These are phyloP conservation scores for Coturnix japonica DNA, from an alignment of 2,113 vertebrate species.

Conservation along the genomic window DNA sequence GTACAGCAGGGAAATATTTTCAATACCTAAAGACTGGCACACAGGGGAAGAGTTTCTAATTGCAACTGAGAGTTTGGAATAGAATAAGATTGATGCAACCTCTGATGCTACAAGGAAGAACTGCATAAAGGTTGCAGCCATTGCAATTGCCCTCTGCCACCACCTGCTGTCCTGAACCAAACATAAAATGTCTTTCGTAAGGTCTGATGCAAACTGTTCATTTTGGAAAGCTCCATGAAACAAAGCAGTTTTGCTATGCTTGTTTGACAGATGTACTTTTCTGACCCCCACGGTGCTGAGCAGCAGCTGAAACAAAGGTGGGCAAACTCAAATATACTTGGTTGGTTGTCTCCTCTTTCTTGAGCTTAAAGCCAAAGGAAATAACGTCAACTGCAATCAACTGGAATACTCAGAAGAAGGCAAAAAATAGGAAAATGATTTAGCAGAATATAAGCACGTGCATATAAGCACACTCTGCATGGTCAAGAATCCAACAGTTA, in stretches of 20 bases:
- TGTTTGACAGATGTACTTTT: not conserved
- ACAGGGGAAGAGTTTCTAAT: not conserved
- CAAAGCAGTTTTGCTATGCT: not conserved
- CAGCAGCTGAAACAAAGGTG: not conserved
- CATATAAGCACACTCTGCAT: not conserved
- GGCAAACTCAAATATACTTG: not conserved
- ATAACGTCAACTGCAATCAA: not conserved
- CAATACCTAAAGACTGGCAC: not conserved
- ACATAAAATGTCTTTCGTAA: slow-evolving; percentile 22
- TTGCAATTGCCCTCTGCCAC: slow-evolving; percentile 23
- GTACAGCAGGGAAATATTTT: not conserved
- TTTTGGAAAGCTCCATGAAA: not conserved
- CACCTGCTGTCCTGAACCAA: slow-evolving; percentile 36
- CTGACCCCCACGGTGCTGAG: not conserved
- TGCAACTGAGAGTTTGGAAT: not conserved
- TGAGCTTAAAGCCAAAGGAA: not conserved
- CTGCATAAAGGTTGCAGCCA: not conserved
- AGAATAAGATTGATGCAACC: not conserved
- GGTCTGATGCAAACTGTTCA: not conserved
- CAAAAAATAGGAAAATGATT: not conserved
- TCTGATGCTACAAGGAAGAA: not conserved
- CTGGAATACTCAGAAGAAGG: not conserved
- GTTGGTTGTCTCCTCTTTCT: not conserved
- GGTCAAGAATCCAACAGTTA: accelerated
- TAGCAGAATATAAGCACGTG: not conserved